These are phyloP conservation scores for Acromyrmex echinatior DNA, from an alignment of 1,140 invertebrate genomes.

Conservation along the genomic window DNA sequence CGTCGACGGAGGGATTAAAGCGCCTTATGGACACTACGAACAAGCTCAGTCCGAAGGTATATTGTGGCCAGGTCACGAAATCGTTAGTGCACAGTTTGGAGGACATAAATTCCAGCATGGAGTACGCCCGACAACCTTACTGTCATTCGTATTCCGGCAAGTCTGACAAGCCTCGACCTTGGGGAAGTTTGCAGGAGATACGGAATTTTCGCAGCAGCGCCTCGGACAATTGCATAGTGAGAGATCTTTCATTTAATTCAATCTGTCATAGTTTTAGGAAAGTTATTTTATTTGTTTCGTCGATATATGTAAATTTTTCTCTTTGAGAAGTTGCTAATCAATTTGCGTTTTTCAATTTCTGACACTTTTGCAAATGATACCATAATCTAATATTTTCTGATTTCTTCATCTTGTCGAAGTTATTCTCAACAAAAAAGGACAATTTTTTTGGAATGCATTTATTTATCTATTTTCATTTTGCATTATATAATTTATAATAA, in stretches of 20 bases:
- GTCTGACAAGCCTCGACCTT: constrained; percentile 81
- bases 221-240: constrained; percentile 78
- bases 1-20: constrained; percentile 43
- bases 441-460: neutral
- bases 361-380: neutral
- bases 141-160: constrained; percentile 80
- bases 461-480: neutral
- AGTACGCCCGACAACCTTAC: constrained; percentile 77
- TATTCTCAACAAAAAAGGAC: neutral
- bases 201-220: constrained; percentile 81
- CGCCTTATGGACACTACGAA: constrained; percentile 74
- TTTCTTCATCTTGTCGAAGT: neutral
- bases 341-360: neutral
- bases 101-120: constrained; percentile 85
- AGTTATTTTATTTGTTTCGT: neutral
- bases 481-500: neutral
- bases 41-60: constrained; percentile 89
- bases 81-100: constrained; percentile 88
- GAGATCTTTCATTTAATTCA: constrained; percentile 54
- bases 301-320: neutral
- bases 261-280: neutral
- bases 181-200: constrained; percentile 89
- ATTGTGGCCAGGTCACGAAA: constrained; percentile 81
- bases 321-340: neutral
- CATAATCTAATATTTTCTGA: neutral